Evolutionary conservation across 2,113 vertebrate genomes (phyloP), one percentile per base, ranked within the genome.

Genomic region (Falco punctatus): DNA sequence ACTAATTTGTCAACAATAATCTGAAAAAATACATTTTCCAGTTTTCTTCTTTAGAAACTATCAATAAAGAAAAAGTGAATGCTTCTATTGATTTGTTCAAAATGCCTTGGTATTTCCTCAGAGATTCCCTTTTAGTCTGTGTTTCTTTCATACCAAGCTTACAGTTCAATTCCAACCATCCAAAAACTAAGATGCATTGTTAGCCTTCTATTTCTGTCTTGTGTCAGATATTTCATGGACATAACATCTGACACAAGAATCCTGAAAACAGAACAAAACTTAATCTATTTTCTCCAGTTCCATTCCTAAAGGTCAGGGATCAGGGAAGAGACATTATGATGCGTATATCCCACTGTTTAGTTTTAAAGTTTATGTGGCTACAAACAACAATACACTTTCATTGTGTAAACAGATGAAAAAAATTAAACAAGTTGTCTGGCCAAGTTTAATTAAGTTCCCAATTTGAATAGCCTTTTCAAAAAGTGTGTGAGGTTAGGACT

Each of bases 391-490:
- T 44, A 62, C 12, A 26, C 23, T 87, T 94, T 19, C 73, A 65
- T 46, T 54, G 19, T 81, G 40, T 19, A 91, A 95, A 65, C 3
- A 61, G 51, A 57, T 48, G 7, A 64, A 91, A 94, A 85, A 89
- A 64, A 38, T 58, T 30, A 89, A 38, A 54, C 55, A 15, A 91
- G 15, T 18, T 71, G 10, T 64, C 83, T 92, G 65, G 58, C 44
- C 57, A 93, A 94, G 24, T 83, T 85, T 85, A 91, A 89, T 91
- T 87, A 89, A 87, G n/a, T 26, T 33, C 40, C 14, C 9, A 87
- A 16, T 80, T 86, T 77, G 57, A 88, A 83, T n/a, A 79, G 28
- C 26, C 33, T 9, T 81, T 94, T 70, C 38, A 74, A 75, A 94
- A 88, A 91, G 44, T 33, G 7, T 0, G 12, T 55, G 71, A 54